These are phyloP conservation scores for Narcine bancroftii DNA, from an alignment of 2,113 vertebrate species.

Conservation along the genomic window DNA sequence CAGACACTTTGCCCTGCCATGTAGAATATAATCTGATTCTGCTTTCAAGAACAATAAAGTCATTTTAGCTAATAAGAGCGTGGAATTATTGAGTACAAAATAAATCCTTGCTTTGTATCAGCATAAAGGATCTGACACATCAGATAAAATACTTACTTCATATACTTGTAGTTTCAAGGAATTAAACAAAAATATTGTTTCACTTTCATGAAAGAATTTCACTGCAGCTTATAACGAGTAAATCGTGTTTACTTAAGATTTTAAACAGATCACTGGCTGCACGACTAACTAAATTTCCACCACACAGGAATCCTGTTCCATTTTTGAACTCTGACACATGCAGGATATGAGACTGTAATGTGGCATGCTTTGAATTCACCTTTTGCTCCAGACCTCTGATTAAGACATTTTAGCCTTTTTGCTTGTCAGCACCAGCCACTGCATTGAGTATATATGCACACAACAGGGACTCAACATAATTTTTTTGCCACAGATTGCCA, in stretches of 20 bases:
- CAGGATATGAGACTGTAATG: slow-evolving; percentile 27
- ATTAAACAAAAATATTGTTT: slow-evolving; percentile 35
- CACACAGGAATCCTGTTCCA: background rate
- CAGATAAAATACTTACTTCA: slow-evolving; percentile 28
- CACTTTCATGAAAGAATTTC: slow-evolving; percentile 34
- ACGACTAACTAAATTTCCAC: slow-evolving; percentile 21
- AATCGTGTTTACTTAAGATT: slow-evolving; percentile 31
- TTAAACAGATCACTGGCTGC: background rate
- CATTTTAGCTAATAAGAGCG: background rate
- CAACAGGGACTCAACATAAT: background rate
- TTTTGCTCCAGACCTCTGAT: background rate
- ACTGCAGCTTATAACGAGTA: slow-evolving; percentile 5
- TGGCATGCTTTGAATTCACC: slow-evolving; percentile 26
- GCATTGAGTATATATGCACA: background rate
- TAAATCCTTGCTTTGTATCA: background rate
- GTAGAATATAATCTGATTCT: background rate
- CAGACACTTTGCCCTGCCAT: background rate
- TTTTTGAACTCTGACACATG: slow-evolving; percentile 23
- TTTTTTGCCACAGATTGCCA: background rate
- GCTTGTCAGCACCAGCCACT: background rate
- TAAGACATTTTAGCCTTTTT: background rate
- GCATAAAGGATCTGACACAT: background rate
- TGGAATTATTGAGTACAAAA: background rate
- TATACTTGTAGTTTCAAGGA: slow-evolving; percentile 33
- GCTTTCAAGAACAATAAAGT: background rate